Evolutionary conservation across 2,797 vertebrate species (phyloP).

Genomic region (Decapterus maruadsi): DNA sequence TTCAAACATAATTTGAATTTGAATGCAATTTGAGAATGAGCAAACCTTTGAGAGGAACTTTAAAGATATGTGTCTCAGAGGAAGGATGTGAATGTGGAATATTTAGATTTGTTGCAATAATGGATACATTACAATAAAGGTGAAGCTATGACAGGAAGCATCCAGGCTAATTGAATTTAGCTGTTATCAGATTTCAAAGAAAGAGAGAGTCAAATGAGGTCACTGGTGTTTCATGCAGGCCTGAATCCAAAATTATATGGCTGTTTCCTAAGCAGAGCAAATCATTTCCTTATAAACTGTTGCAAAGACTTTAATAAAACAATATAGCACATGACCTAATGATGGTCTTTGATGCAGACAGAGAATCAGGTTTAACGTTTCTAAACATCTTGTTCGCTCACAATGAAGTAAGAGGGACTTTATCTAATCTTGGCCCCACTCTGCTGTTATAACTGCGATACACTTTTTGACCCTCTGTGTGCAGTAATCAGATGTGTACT

Average conservation of each 20-base stretch:
- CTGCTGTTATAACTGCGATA: slow-evolving; percentile 1
- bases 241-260: background rate
- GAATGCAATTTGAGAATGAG: background rate
- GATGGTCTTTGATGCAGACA: background rate
- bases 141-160: background rate
- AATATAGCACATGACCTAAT: background rate
- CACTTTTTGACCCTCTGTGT: background rate
- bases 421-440: background rate
- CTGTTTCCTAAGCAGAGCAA: background rate
- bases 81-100: background rate
- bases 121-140: background rate
- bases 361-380: background rate
- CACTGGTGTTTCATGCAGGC: background rate
- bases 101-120: background rate
- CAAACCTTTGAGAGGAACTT: background rate
- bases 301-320: background rate
- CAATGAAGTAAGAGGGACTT: background rate
- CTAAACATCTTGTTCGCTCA: background rate
- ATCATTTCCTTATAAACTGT: background rate
- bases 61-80: background rate
- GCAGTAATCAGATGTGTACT: background rate
- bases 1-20: too few relatives aligned
- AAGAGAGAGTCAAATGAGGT: background rate
- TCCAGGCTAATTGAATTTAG: background rate
- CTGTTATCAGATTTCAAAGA: background rate